Evolutionary conservation across 2,888 invertebrate species (phyloP).

Genomic region (Lithophane semibrunnea): DNA sequence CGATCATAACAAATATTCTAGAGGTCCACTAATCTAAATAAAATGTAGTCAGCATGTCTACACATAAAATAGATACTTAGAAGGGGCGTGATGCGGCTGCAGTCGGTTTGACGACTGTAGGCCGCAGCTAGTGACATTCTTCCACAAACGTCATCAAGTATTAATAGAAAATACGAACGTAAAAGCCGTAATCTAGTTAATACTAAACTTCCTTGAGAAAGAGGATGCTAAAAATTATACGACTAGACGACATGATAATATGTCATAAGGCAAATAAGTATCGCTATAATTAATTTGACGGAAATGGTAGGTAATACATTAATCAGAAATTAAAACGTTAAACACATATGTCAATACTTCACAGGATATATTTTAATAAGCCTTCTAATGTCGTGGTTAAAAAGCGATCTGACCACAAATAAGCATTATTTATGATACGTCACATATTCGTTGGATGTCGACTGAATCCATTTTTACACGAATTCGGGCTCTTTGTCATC

Average conservation of each 20-base stretch:
- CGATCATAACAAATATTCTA: constrained; percentile 47
- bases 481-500: constrained; percentile 56
- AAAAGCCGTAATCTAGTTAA: constrained; percentile 25
- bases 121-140: constrained; percentile 37
- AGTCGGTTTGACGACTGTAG: constrained; percentile 33
- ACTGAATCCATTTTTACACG: constrained; percentile 38
- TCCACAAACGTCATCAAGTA: constrained; percentile 44
- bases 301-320: constrained; percentile 23
- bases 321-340: constrained; percentile 15
- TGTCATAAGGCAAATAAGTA: constrained; percentile 12
- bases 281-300: neutral
- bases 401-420: constrained; percentile 55
- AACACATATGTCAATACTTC: constrained; percentile 27
- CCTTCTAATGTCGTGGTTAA: constrained; percentile 32
- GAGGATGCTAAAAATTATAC: constrained; percentile 16
- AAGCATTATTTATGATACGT: constrained; percentile 64
- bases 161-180: constrained; percentile 33
- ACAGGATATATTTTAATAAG: constrained; percentile 33
- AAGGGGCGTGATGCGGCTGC: constrained; percentile 44
- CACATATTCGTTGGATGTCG: constrained; percentile 53
- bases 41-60: constrained; percentile 52
- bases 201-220: constrained; percentile 35
- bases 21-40: constrained; percentile 54
- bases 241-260: neutral
- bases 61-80: constrained; percentile 41